Evolutionary conservation across 2,797 vertebrate genomes (phyloP).

Genomic region (Erpetoichthys calabaricus): DNA sequence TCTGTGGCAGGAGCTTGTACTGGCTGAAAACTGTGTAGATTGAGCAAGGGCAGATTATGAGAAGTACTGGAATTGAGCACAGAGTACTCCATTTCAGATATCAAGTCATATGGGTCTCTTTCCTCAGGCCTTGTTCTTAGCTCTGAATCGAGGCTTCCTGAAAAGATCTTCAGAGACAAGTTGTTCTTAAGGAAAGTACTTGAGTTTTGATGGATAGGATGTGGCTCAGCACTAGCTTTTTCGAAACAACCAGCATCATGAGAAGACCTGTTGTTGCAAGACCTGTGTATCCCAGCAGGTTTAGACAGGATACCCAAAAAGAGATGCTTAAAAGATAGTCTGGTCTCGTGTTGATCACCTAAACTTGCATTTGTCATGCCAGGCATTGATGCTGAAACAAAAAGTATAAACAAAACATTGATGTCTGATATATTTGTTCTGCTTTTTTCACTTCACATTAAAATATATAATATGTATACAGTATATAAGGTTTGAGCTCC

Average conservation of each 20-base stretch:
- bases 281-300: slow-evolving; percentile 12
- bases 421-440: too few species aligned
- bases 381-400: too few species aligned
- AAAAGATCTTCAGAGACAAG: slow-evolving; percentile 26
- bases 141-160: slow-evolving; percentile 31
- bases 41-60: slow-evolving; percentile 17
- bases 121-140: slow-evolving; percentile 21
- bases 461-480: too few species aligned
- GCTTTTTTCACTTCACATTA: too few species aligned
- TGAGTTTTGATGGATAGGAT: slow-evolving; percentile 16
- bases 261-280: slow-evolving; percentile 19
- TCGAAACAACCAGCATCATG: slow-evolving; percentile 13
- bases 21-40: slow-evolving; percentile 45
- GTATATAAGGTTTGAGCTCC: too few species aligned
- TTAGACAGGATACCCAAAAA: slow-evolving; percentile 17
- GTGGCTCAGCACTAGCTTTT: slow-evolving; percentile 9
- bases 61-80: slow-evolving; percentile 26
- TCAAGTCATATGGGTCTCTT: slow-evolving; percentile 24
- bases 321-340: slow-evolving; percentile 8
- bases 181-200: slow-evolving; percentile 23
- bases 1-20: slow-evolving; percentile 52
- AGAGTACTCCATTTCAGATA: slow-evolving; percentile 24
- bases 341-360: too few species aligned
- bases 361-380: too few species aligned
- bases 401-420: too few species aligned